A percentile compares a stretch with the other conserved stretches of the same genome.
These are phyloP conservation scores for Phalacrocorax aristotelis DNA, from an alignment of 2,113 vertebrate genomes.

Conservation along the genomic window DNA sequence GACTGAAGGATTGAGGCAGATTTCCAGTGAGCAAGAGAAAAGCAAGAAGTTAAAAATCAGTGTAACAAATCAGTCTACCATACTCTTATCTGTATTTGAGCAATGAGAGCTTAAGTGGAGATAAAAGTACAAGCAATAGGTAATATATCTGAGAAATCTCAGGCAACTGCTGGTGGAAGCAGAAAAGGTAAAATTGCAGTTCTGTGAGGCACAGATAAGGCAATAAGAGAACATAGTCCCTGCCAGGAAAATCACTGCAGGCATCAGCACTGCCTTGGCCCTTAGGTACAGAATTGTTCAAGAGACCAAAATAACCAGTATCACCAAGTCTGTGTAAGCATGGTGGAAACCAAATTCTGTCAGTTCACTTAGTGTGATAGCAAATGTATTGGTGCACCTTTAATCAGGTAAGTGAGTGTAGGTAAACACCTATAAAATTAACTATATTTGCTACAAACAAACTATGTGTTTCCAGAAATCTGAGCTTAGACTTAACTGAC, in stretches of 20 bases:
- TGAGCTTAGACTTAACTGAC: neutral
- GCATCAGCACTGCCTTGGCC: neutral
- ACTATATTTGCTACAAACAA: neutral
- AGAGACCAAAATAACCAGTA: neutral
- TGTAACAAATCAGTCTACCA: neutral
- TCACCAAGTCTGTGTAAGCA: neutral
- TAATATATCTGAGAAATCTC: constrained; percentile 5
- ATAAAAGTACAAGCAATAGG: constrained; percentile 21
- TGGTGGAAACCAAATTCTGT: neutral
- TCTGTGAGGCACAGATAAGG: constrained; percentile 9
- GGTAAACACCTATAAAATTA: neutral
- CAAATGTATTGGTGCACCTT: neutral
- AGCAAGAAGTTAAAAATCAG: constrained; percentile 20
- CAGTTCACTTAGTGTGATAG: neutral
- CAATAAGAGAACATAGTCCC: neutral
- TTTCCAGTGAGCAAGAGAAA: neutral
- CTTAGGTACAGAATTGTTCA: neutral
- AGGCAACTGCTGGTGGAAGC: constrained; percentile 17
- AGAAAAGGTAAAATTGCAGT: constrained; percentile 15
- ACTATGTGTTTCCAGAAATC: neutral
- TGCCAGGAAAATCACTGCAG: constrained; percentile 10
- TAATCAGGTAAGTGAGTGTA: neutral
- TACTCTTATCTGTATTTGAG: constrained; percentile 34
- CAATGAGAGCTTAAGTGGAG: constrained; percentile 20
- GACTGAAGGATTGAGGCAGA: neutral